These are phyloP conservation scores for Carcina quercana DNA, from an alignment of 2,888 invertebrate species.

Conservation along the genomic window DNA sequence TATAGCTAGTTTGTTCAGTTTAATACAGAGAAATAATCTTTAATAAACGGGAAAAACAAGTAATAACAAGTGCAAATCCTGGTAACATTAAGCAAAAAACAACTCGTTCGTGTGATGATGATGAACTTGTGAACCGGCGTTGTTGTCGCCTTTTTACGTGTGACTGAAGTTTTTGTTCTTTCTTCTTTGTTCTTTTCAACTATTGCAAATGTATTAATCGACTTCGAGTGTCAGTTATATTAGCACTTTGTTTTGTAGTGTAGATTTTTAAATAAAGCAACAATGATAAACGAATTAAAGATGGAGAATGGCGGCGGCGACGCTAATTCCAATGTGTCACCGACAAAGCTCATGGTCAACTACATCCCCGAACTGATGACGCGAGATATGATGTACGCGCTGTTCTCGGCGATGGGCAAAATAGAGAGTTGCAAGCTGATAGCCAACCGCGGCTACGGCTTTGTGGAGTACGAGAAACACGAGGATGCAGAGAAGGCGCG, in stretches of 20 bases:
- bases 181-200: constrained; percentile 60
- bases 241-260: constrained; percentile 66
- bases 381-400: constrained; percentile 72
- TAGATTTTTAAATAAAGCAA: constrained; percentile 55
- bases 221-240: constrained; percentile 53
- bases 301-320: constrained; percentile 74
- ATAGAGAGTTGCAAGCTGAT: constrained; percentile 70
- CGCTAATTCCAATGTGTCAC: constrained; percentile 71
- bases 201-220: constrained; percentile 65
- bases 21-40: too few species aligned
- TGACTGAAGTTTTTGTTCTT: constrained; percentile 61
- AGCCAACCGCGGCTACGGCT: constrained; percentile 68
- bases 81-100: constrained; percentile 67
- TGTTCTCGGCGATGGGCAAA: constrained; percentile 71
- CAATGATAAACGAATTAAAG: constrained; percentile 64
- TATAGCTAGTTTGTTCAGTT: too few species aligned
- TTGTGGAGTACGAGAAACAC: constrained; percentile 68
- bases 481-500: constrained; percentile 73
- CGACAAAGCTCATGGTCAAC: constrained; percentile 74
- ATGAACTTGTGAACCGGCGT: constrained; percentile 73
- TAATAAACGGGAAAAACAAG: too few species aligned
- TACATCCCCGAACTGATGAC: constrained; percentile 72
- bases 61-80: constrained; percentile 39
- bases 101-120: constrained; percentile 48
- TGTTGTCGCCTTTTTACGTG: constrained; percentile 65